Base-by-base conservation (phyloP, 64 coral and sea anemone species). In the Stylophora pistillata region DNA sequence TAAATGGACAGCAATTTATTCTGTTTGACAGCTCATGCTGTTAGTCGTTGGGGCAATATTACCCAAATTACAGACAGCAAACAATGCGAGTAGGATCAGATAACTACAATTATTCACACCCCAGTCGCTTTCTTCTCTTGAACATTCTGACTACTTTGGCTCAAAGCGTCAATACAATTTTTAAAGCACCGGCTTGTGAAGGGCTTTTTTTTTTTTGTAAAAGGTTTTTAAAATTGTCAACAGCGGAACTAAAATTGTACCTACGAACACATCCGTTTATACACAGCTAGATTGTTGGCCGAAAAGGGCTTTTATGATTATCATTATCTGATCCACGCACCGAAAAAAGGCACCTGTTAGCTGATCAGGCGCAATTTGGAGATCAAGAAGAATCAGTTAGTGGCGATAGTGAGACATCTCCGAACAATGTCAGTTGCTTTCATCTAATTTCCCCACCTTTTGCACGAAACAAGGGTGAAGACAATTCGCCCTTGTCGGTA, bases 191-290 rank as follows among this genome's bases (percentile, higher is more conserved):
- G 9, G 21, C 12, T 12, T 21, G 23, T 68, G 12, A 55, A 56
- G 28, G 17, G 4, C 23, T 63, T 20, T 59, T 29, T 60, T 29
- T 60, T 16, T 60, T 11, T 58, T 29, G 25, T 18, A 32, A 60
- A 47, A 23, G 20, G 12, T 47, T 18, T 31, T 20, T 11, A 21
- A 64, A 23, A 56, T 78, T 78, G 75, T 82, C 79, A 63, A 63
- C 59, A 63, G 58, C 79, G 79, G 79, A 82, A 82, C 79, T 34
- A 80, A 57, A 60, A 12, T 80, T 30, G 78, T 31, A 58, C 56
- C 55, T 0, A 59, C 16, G 78, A 80, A 9, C 56, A 60, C 78
- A 80, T 82, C 60, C 79, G 79, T 33, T 53, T 60, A 21, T n/a
- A 18, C 21, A 26, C 21, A 25, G 63, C 65, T 37, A 60, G 65